phyloP scores from a whole-genome alignment of 2,113 vertebrate genomes.

The Burhinus bistriatus region DNA sequence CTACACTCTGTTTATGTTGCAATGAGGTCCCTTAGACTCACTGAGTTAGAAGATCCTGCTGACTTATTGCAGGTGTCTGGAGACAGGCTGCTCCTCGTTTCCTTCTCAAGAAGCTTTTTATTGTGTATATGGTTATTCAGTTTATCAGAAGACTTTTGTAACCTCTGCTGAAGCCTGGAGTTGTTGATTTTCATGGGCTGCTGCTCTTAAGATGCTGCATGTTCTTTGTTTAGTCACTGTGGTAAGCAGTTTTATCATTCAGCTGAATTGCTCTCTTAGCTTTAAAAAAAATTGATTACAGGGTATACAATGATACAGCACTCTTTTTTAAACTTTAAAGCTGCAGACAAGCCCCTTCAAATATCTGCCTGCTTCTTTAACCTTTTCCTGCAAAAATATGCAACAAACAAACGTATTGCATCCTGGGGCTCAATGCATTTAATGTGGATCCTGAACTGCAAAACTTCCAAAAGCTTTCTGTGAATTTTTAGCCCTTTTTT shows the following conservation, averaged over 20 bases:
- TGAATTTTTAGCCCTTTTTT: neutral
- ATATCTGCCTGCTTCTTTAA: neutral
- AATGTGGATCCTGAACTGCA: neutral
- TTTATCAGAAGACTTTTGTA: neutral
- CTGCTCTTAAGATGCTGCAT: neutral
- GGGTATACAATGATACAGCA: neutral
- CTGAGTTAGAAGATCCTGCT: neutral
- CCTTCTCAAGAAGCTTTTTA: neutral
- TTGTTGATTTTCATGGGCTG: neutral
- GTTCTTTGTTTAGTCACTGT: constrained; percentile 20
- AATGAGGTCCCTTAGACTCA: neutral
- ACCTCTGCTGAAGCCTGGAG: neutral
- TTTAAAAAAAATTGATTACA: constrained; percentile 16
- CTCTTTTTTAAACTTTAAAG: constrained; percentile 3
- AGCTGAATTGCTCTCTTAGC: neutral
- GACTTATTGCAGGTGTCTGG: neutral
- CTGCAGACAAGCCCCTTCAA: neutral
- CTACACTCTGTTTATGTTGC: neutral
- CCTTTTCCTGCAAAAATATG: neutral
- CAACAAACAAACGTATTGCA: fast-evolving
- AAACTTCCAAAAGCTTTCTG: neutral
- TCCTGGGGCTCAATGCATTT: neutral
- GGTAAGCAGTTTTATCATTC: constrained; percentile 5
- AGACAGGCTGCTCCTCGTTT: neutral
- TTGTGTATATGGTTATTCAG: neutral